Evolutionary conservation across 2,888 invertebrate genomes (phyloP), one percentile per base, ranked within the genome.

Genomic region (Salticus scenicus): DNA sequence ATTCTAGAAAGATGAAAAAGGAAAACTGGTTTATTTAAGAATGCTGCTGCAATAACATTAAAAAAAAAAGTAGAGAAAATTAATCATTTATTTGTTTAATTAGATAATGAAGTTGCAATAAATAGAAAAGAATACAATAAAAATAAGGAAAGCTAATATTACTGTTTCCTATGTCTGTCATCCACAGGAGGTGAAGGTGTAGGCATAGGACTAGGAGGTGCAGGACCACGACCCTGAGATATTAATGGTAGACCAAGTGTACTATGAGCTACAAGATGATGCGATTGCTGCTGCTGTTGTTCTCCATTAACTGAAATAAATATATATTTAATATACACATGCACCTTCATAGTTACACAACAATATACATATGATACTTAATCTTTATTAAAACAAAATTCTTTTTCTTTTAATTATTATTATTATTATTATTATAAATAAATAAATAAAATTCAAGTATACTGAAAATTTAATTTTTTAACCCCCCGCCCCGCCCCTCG

Each of bases 141-240:
- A 28, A 28, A 51, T 31, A 37, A 37, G 4, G 7, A 37, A 7
- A 10, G 37, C 10, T 37, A 57, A 12, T 24, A 57, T 77, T 66
- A 87, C 87, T 83, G 85, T 66, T 30, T 77, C 42, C 87, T 67
- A 75, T 88, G 87, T 64, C 85, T 69, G 28, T 88, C 88, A 85
- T 88, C 88, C 69, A 91, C 91, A 33, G 91, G 91, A 64, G 91
- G 91, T 64, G 92, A 92, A 31, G 92, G 92, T 41, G 92, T 92
- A 31, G 92, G 92, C 63, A 92, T 90, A 27, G 95, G 95, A 89
- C 95, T 95, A 80, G 95, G 95, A 88, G 96, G 96, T 87, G 96
- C 95, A 91, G 95, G 96, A 27, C 81, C 81, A 92, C 96, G 94
- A 89, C 93, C 93, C 89, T 94, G 94, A 27, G 90, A 89, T 87